These are phyloP conservation scores for Ophiothrix spiculata DNA, from an alignment of 35 echinoderm and acorn worm species.

Conservation along the genomic window DNA sequence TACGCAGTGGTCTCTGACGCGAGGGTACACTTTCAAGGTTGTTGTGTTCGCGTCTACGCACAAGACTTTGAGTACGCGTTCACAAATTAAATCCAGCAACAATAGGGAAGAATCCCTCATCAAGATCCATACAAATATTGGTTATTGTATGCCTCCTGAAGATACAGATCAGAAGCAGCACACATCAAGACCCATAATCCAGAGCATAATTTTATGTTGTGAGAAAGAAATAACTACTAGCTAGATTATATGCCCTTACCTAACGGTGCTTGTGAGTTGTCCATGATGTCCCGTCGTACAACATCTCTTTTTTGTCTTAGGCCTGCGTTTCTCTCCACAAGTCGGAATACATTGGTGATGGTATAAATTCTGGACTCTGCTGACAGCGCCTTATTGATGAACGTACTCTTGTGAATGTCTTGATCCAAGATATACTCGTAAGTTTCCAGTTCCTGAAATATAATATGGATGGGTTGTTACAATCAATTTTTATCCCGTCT, in stretches of 20 bases:
- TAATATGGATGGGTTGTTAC: too few relatives aligned
- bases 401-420: constrained; percentile 46
- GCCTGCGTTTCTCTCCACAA: constrained; percentile 13
- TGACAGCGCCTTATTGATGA: constrained; percentile 70
- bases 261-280: neutral
- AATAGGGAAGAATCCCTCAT: neutral
- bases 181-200: neutral
- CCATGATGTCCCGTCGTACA: neutral
- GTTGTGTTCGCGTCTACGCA: too few relatives aligned
- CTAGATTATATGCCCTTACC: neutral
- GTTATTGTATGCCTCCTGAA: neutral
- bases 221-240: neutral
- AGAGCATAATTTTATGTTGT: neutral
- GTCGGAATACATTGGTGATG: constrained; percentile 66
- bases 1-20: too few relatives aligned
- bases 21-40: too few relatives aligned
- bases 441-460: constrained; percentile 38
- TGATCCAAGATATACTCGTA: constrained; percentile 43
- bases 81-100: too few relatives aligned
- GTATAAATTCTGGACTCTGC: constrained; percentile 58
- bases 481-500: too few relatives aligned
- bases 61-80: too few relatives aligned
- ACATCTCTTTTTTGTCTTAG: neutral
- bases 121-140: neutral
- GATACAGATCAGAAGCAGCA: neutral